phyloP scores from a whole-genome alignment of 2,797 vertebrate species.

The Halcyon badia region DNA sequence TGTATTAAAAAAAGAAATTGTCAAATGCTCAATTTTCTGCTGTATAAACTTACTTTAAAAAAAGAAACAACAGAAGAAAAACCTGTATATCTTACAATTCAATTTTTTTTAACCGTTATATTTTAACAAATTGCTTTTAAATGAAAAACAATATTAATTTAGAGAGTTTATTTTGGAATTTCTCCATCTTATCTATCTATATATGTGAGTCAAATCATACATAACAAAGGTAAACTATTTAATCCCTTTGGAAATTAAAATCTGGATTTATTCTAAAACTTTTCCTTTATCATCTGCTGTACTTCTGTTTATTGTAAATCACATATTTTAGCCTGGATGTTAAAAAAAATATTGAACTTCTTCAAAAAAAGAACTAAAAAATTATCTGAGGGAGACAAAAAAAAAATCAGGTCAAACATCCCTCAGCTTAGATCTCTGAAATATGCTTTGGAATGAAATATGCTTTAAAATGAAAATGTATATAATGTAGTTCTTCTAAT shows the following conservation, averaged over 20 bases:
- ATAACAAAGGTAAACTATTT: background rate
- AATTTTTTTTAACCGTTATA: background rate
- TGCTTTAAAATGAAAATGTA: background rate
- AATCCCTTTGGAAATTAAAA: background rate
- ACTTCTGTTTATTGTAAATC: background rate
- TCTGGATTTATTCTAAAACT: background rate
- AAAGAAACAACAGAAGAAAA: background rate
- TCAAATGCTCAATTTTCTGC: background rate
- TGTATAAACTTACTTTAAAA: background rate
- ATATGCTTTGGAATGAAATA: background rate
- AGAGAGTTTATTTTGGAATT: background rate
- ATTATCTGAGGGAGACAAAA: no score
- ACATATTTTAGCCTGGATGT: background rate
- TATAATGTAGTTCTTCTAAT: background rate
- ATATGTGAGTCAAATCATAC: background rate
- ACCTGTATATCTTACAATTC: background rate
- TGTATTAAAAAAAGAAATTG: background rate
- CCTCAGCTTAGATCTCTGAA: background rate
- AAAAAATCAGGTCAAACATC: background rate
- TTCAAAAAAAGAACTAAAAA: background rate
- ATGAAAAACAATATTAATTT: background rate
- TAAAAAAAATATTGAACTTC: background rate
- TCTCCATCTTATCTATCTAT: background rate
- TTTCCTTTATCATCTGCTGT: background rate
- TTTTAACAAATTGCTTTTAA: background rate